Evolutionary conservation across 2,113 vertebrate genomes (phyloP), one percentile per base, ranked within the genome.

Genomic region (Syngnathus typhle): DNA sequence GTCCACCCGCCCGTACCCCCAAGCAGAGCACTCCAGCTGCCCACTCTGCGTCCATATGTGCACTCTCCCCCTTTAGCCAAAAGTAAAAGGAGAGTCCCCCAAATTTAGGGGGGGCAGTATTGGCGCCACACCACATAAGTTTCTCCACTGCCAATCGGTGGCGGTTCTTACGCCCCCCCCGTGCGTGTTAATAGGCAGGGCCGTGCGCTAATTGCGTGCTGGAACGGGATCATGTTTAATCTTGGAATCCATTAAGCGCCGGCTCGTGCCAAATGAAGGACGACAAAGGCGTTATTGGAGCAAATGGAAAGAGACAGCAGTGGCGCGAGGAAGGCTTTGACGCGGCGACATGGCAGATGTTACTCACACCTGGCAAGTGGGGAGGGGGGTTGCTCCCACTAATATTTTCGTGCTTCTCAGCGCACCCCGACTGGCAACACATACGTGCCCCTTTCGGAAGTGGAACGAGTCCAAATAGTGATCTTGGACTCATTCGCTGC

Each of bases 191-290:
- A 92, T 89, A 87, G 79, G 88, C 83, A 82, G 75, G 74, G 84
- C 87, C 61, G 77, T 64, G 38, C 71, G 80, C 87, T 90, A 92
- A 87, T 86, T 88, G 82, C 84, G 71, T 39, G 66, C 78, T 87
- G 78, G 81, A 88, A 89, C 41, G 15, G 2, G 64, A 84, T 73
- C 75, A 65, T 84, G 78, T 80, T 82, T 83, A 88, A 90, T 85
- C 88, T 80, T 84, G 85, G 80, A 85, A 82, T 78, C 79, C 75
- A 88, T 90, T 84, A 90, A 27, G 69, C 66, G 32, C 76, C 75
- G 69, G 79, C 81, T 87, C 87, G 72, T 82, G 86, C 69, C 65
- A 90, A 91, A 87, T 87, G 81, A 90, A 90, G 79, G 78, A 87
- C 90, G 86, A 86, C 84, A 90, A 83, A 80, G 76, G 41, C 64